Evolutionary conservation across 2,888 invertebrate species (phyloP).

Genomic region (Agriopis marginaria): DNA sequence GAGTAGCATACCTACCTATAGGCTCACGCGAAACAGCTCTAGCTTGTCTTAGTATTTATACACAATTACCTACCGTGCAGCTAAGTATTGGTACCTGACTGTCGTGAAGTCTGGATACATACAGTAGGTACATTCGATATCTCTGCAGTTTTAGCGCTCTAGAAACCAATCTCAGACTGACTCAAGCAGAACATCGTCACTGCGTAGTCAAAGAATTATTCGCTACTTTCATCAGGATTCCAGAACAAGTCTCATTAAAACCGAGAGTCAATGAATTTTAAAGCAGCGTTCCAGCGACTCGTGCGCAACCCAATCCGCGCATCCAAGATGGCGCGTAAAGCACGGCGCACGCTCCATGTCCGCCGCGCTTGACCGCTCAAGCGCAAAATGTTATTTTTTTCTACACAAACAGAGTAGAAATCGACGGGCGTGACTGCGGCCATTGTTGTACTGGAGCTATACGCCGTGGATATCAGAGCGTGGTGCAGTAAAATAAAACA

Average conservation of each 20-base stretch:
- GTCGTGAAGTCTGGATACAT: no score
- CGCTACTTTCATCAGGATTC: conserved; percentile 35
- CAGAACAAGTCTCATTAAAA: conserved; percentile 38
- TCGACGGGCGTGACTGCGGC: conserved; percentile 82
- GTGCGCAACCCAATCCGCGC: conserved; percentile 80
- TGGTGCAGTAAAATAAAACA: conserved; percentile 74
- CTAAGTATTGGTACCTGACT: no score
- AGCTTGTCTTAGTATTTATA: no score
- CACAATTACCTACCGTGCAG: no score
- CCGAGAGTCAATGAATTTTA: conserved; percentile 55
- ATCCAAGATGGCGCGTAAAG: conserved; percentile 81
- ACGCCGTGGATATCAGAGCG: conserved; percentile 82
- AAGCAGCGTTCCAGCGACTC: conserved; percentile 56
- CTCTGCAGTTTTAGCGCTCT: no score
- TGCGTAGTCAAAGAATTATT: conserved; percentile 7
- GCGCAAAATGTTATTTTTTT: conserved; percentile 75
- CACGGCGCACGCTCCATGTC: conserved; percentile 82
- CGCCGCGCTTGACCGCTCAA: conserved; percentile 74
- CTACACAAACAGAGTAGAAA: conserved; percentile 81
- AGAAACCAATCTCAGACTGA: neutral
- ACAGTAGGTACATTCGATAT: no score
- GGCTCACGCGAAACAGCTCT: no score
- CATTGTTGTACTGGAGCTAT: conserved; percentile 80
- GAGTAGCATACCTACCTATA: no score
- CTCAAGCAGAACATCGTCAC: neutral